Evolutionary conservation across 2,113 vertebrate species (phyloP).

Genomic region (Poecile atricapillus): DNA sequence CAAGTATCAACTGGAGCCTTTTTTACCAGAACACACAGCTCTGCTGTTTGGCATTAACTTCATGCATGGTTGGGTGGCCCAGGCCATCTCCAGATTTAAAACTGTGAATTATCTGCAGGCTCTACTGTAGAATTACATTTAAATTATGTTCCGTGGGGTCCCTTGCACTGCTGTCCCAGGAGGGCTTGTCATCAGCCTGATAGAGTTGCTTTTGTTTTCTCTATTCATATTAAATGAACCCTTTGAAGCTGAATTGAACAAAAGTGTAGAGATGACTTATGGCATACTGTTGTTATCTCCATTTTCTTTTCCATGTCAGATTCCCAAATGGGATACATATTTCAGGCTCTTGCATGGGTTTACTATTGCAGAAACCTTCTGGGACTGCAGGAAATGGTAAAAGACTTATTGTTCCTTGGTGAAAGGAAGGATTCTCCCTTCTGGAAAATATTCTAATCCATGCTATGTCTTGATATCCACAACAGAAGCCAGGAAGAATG

Average conservation of each 20-base stretch:
- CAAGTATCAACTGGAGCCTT: not conserved
- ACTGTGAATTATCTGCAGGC: not conserved
- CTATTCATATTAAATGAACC: not conserved
- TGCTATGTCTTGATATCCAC: not conserved
- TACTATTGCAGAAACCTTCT: not conserved
- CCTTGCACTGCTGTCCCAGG: not conserved
- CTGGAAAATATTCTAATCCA: not conserved
- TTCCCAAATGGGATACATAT: not conserved
- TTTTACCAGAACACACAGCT: not conserved
- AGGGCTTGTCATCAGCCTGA: not conserved
- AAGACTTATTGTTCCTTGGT: not conserved
- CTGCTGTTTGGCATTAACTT: not conserved
- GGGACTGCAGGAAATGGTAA: not conserved
- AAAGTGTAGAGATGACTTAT: not conserved
- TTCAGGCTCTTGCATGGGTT: not conserved
- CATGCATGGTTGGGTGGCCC: not conserved
- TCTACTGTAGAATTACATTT: not conserved
- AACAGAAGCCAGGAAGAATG: not conserved
- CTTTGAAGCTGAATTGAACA: not conserved
- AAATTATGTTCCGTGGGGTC: not conserved
- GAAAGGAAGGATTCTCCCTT: not conserved
- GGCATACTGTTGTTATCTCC: not conserved
- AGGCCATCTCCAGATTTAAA: not conserved
- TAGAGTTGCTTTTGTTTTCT: conserved; percentile 7
- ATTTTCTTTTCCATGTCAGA: not conserved